Conservation (phyloP, 2,888 invertebrate species). For the Diplolepis rosae region DNA sequence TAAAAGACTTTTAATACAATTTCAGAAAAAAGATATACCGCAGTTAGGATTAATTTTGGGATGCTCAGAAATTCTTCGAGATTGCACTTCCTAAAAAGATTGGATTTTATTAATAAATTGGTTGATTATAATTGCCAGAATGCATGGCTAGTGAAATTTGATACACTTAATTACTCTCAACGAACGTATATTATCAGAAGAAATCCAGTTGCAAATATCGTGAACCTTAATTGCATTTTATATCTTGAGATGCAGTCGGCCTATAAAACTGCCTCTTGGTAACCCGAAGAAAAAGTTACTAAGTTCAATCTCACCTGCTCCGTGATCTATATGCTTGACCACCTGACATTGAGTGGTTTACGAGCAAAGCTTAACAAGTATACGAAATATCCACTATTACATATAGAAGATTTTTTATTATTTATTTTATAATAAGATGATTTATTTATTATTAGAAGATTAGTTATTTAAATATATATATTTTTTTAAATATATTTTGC, state of each 20-base stretch:
- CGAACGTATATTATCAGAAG: constrained; percentile 58
- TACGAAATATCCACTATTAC: background rate
- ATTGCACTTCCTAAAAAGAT: constrained; percentile 45
- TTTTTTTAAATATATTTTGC: too few relatives aligned
- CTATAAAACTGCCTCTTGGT: constrained; percentile 11
- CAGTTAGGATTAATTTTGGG: constrained; percentile 48
- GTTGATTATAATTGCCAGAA: background rate
- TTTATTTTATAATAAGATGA: background rate
- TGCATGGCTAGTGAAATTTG: background rate
- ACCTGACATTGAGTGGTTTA: constrained; percentile 22
- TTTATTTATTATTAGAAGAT: too few relatives aligned
- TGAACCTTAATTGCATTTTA: constrained; percentile 34
- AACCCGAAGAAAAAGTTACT: constrained; percentile 35
- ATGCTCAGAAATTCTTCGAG: background rate
- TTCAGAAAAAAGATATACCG: constrained; percentile 46
- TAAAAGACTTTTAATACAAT: background rate
- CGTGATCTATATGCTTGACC: constrained; percentile 39
- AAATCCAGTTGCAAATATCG: constrained; percentile 37
- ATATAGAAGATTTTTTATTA: background rate
- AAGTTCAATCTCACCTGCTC: constrained; percentile 30
- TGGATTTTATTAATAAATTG: constrained; percentile 32
- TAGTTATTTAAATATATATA: too few relatives aligned
- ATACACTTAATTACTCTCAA: constrained; percentile 52
- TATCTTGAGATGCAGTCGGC: background rate
- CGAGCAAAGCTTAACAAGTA: background rate